Base-by-base conservation (phyloP, 1,140 invertebrate genomes). In the Musca vetustissima region DNA sequence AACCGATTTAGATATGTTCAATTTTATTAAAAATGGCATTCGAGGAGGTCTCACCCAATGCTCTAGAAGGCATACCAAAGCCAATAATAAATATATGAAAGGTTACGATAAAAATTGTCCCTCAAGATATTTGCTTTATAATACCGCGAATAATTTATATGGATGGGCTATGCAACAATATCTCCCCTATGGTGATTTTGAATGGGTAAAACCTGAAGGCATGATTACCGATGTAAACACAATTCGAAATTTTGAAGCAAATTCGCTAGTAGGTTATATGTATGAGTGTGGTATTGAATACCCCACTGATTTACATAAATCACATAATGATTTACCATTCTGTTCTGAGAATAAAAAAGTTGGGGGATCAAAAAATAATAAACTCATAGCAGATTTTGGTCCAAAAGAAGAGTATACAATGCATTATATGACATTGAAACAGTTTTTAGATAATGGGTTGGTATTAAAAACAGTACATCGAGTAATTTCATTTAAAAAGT, bases 61-160 rank as follows among this genome's bases (percentile, higher is more conserved):
- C 71, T 72, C 70, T 65, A 76, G 80, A 73, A 28, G 83, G 19
- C 73, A 82, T 76, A 78, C 77, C 11, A 75, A 73, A 69, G 84
- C 85, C 13, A 87, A 86, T 72, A 85, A 86, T 75, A 70, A 72
- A 49, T 85, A 82, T 74, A 76, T 85, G 71, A 15, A 64, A 17
- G 68, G 83, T 72, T 86, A 79, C 77, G 73, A 87, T 82, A 8
- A 69, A 13, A 73, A 68, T 48, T 67, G 83, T 71, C 57, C 66
- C 21, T 66, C 55, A 47, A 78, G 74, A 14, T 85, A 77, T 76
- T 59, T 86, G 19, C 72, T 78, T 22, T 86, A 87, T 76, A 79
- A 83, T 66, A 70, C 72, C 83, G 80, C 77, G 11, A 87, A 86
- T 73, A 87, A 87, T 78, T 73, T 86, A 55, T 88, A 89, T 82